phyloP scores from a whole-genome alignment of 2,888 invertebrate genomes.

The Oasisia sp. region DNA sequence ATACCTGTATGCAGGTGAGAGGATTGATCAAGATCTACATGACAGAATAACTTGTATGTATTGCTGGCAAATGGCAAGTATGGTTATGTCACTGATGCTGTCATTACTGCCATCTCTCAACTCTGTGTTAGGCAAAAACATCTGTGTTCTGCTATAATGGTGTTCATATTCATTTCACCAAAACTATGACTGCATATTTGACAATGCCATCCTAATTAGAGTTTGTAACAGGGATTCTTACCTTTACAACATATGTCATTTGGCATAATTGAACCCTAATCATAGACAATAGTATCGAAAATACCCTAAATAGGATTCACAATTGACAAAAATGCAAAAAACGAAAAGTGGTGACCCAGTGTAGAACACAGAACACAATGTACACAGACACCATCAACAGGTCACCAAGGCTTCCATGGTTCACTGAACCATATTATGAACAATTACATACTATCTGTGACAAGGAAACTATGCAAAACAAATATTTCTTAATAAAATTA shows the following conservation, averaged over 20 bases:
- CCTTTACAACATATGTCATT: background rate
- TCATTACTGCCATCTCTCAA: background rate
- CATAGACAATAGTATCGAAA: background rate
- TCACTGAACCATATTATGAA: too few relatives aligned
- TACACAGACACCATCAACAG: background rate
- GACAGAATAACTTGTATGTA: background rate
- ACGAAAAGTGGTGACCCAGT: background rate
- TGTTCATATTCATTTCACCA: background rate
- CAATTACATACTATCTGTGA: too few relatives aligned
- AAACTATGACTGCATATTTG: slow-evolving; percentile 1
- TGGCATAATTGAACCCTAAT: background rate
- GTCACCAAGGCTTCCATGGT: background rate
- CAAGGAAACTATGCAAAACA: too few relatives aligned
- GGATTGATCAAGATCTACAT: background rate
- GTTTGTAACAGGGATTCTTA: background rate
- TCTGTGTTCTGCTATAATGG: background rate
- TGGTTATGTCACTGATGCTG: background rate
- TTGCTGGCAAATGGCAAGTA: background rate
- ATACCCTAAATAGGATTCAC: background rate
- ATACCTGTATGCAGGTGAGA: background rate
- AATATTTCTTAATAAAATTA: too few relatives aligned
- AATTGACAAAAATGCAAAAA: background rate
- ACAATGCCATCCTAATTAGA: background rate
- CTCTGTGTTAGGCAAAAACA: too few relatives aligned
- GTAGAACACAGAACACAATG: background rate